Base-by-base conservation (phyloP, 2,113 vertebrate genomes). In the crab-eating macaque (Macaca fascicularis) region DNA sequence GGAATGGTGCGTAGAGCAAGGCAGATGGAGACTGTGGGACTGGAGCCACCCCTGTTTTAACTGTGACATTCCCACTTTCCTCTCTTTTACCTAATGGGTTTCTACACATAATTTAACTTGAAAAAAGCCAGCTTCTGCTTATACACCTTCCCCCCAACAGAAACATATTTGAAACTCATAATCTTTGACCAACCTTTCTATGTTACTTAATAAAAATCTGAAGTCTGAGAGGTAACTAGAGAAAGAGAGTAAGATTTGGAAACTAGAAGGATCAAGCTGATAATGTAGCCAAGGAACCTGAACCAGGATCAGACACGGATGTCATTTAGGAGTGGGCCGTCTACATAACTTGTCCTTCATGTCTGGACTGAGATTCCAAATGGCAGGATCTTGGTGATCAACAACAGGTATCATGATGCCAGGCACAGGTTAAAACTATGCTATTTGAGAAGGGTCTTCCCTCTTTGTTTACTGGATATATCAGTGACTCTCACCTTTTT, bases 371-470 rank as follows among this genome's bases (percentile, higher is more conserved):
- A 9, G 30, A 55, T 57, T 79, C 84, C 72, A 40, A 69, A 35
- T 23, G 72, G 55, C 30, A 81, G 40, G 12, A 10, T 43, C 19
- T 52, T 69, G 43, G 19, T 32, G 16, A 23, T 40, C 32, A 25
- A 35, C 23, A 61, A n/a, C 3, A 2, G 13, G 10, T 22, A 16
- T n/a, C 27, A 0, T 8, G 35, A 23, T 2, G 0, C 48, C 2
- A 8, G 64, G 43, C 43, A 83, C 67, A 75, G 17, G 55, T n/a
- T 12, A 22, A 14, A 8, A 2, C 43, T 35, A 80, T 67, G 30
- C 19, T 78, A 8, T 48, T 30, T 19, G 27, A 6, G 64, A 19
- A 74, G 32, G 32, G 25, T n/a, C 11, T 55, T 83, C 52, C 20
- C 30, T 83, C 38, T 67, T 25, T 64, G 8, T 25, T 64, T 35